These are phyloP conservation scores for Macroramphosus scolopax DNA, from an alignment of 2,797 vertebrate genomes.

Conservation along the genomic window DNA sequence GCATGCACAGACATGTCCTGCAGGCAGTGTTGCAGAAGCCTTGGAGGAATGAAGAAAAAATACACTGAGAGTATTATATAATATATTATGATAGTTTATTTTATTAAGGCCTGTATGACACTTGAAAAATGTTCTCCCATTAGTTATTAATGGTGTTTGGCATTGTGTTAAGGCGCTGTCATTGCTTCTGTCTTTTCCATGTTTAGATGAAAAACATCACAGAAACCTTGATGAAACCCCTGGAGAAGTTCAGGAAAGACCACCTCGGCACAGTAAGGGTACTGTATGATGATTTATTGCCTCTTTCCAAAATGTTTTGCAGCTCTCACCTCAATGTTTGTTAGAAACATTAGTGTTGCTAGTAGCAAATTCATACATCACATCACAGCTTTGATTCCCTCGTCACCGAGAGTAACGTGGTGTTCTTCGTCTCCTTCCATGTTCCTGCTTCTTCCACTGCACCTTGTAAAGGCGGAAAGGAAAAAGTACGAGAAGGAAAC, in stretches of 20 bases:
- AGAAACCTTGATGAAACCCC: conserved; percentile 96
- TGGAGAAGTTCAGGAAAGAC: conserved; percentile 98
- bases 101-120: conserved; percentile 8
- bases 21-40: conserved; percentile 29
- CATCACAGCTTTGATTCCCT: conserved; percentile 2
- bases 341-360: too few relatives aligned
- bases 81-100: too few relatives aligned
- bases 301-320: conserved; percentile 2
- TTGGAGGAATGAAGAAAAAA: conserved; percentile 13
- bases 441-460: too few relatives aligned
- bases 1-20: conserved; percentile 60
- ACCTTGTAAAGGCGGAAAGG: conserved; percentile 85
- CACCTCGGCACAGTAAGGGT: conserved; percentile 94
- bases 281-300: conserved; percentile 48
- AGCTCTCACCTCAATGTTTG: conserved; percentile 5
- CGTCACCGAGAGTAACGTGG: neutral
- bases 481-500: conserved; percentile 99
- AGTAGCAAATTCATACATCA: neutral
- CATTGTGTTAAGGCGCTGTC: conserved; percentile 14
- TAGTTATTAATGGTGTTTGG: too few relatives aligned
- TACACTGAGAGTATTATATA: conserved; percentile 9
- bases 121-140: too few relatives aligned
- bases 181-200: conserved; percentile 35
- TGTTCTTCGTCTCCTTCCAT: conserved; percentile 1
- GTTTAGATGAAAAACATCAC: conserved; percentile 92